These are phyloP conservation scores for Muntiacus reevesi DNA, from an alignment of 2,113 vertebrate species.

Conservation along the genomic window DNA sequence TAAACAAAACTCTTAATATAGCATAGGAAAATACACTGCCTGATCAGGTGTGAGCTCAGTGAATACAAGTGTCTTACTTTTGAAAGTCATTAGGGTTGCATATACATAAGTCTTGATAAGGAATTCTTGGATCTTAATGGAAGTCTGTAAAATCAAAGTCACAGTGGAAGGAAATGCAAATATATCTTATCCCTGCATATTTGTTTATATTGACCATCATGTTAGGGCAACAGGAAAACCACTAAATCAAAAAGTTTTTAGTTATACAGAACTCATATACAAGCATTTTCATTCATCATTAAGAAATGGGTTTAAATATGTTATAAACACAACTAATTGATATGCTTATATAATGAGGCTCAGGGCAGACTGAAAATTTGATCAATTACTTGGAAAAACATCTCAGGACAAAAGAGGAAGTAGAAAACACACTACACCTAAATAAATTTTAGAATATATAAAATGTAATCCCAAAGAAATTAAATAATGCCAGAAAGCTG, in stretches of 20 bases:
- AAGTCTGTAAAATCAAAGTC: neutral
- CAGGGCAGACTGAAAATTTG: neutral
- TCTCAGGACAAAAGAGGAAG: slow-evolving; percentile 22
- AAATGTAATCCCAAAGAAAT: neutral
- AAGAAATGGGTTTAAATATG: slow-evolving; percentile 44
- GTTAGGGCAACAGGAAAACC: neutral
- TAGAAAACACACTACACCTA: neutral
- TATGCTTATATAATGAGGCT: slow-evolving; percentile 5
- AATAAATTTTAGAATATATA: neutral
- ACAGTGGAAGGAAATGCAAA: neutral
- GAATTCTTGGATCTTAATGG: neutral
- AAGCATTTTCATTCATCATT: neutral
- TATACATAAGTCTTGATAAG: neutral
- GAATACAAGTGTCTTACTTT: neutral
- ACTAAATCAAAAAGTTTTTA: slow-evolving; percentile 26
- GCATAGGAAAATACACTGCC: neutral
- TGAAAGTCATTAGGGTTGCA: neutral
- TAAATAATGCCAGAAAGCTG: neutral
- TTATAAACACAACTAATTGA: slow-evolving; percentile 47
- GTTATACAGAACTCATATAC: slow-evolving; percentile 10
- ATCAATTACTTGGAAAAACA: neutral
- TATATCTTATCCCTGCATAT: neutral
- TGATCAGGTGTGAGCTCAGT: neutral
- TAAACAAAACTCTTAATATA: neutral
- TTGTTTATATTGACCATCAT: neutral